phyloP scores from a whole-genome alignment of 2,888 invertebrate genomes.

The Barypeithes pellucidus region DNA sequence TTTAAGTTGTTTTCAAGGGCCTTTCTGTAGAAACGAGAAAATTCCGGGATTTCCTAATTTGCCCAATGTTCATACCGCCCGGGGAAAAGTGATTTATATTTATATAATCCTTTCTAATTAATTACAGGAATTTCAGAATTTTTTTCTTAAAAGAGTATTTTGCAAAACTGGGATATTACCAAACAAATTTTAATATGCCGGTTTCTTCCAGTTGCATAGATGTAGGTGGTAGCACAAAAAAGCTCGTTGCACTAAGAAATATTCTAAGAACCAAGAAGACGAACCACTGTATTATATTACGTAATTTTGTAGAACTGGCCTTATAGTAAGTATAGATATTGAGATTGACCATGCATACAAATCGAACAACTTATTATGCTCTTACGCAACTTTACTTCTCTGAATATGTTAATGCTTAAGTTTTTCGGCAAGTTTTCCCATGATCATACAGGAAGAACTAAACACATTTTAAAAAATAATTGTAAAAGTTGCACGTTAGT shows the following conservation, averaged over 20 bases:
- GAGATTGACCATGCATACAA: slow-evolving; percentile 23
- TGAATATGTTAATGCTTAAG: slow-evolving; percentile 26
- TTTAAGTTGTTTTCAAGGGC: not conserved
- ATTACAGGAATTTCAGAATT: not conserved
- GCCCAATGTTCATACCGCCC: not conserved
- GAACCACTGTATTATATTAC: not conserved
- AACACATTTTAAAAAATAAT: too few species aligned
- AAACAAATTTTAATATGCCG: too few species aligned
- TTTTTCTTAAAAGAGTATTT: not conserved
- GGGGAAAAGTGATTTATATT: not conserved
- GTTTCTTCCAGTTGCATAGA: too few species aligned
- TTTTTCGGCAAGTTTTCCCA: slow-evolving; percentile 32
- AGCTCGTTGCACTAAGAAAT: too few species aligned
- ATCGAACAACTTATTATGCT: slow-evolving; percentile 33
- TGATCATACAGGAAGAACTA: slow-evolving; percentile 1
- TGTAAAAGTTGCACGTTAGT: too few species aligned
- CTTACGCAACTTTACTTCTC: slow-evolving; percentile 31
- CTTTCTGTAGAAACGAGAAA: not conserved
- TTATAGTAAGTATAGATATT: slow-evolving; percentile 21
- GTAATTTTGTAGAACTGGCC: slow-evolving; percentile 9
- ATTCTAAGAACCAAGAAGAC: too few species aligned
- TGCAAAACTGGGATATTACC: too few species aligned
- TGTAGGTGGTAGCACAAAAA: too few species aligned
- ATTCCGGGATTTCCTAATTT: not conserved
- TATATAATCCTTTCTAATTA: not conserved